Conservation (phyloP, 2,888 invertebrate species). For the Erynnis tages region DNA sequence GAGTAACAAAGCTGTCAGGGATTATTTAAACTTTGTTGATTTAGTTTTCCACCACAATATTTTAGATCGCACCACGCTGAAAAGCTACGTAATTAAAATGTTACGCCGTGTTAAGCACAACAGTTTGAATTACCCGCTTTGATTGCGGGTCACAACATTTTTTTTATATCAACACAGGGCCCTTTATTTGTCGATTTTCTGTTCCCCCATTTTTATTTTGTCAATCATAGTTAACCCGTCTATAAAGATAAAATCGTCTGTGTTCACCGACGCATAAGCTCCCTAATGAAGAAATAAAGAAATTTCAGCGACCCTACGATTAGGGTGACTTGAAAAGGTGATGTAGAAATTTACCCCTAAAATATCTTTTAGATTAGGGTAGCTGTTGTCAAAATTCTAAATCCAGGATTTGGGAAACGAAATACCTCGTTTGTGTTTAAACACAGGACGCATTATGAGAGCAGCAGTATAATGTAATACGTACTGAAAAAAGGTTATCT, state of each 20-base stretch:
- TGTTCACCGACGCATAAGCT: slow-evolving; percentile 3
- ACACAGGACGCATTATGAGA: no score
- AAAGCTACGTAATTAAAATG: slow-evolving; percentile 12
- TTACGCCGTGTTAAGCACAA: slow-evolving; percentile 7
- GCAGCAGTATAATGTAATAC: no score
- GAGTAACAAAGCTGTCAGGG: no score
- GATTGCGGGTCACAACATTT: slow-evolving; percentile 5
- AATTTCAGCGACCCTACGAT: not conserved
- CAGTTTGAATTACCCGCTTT: slow-evolving; percentile 4
- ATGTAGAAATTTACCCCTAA: slow-evolving; percentile 10
- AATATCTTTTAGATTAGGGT: not conserved
- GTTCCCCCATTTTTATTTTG: not conserved
- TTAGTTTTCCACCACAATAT: no score
- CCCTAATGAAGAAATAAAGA: slow-evolving; percentile 13
- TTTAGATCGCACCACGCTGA: not conserved
- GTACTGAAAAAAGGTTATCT: no score
- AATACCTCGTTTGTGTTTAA: no score
- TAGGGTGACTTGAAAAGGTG: slow-evolving; percentile 12
- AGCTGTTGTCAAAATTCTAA: no score
- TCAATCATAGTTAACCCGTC: not conserved
- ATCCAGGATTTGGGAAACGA: no score
- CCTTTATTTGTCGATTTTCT: not conserved
- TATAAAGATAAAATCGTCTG: slow-evolving; percentile 14
- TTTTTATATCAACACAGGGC: not conserved
- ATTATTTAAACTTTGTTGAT: no score